Percentiles rank a stretch among this genome's conserved stretches.
Evolutionary conservation across 2,888 invertebrate genomes (phyloP).

Genomic region (Furcula furcula): DNA sequence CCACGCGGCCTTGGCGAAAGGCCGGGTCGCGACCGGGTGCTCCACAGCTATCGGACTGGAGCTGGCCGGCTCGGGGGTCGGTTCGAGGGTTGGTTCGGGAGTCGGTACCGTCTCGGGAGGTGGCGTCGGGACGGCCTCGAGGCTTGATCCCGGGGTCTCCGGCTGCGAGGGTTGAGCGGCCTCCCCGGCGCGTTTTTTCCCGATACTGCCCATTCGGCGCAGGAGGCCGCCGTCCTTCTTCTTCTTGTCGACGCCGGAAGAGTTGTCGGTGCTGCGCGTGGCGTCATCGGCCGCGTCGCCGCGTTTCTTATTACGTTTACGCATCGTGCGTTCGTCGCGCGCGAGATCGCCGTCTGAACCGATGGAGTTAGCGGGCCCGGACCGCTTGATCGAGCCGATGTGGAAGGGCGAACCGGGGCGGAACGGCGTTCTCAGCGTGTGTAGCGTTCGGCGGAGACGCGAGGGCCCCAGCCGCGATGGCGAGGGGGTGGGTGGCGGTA

Average conservation of each 20-base stretch:
- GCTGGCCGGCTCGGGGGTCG: slow-evolving; percentile 48
- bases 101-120: slow-evolving; percentile 15
- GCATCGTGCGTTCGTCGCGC: slow-evolving; percentile 76
- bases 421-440: slow-evolving; percentile 75
- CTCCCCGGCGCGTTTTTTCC: slow-evolving; percentile 56
- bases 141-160: slow-evolving; percentile 22
- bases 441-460: slow-evolving; percentile 73
- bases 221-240: slow-evolving; percentile 55
- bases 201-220: slow-evolving; percentile 69
- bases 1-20: slow-evolving; percentile 81
- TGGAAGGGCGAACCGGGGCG: slow-evolving; percentile 78
- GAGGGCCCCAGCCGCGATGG: slow-evolving; percentile 49
- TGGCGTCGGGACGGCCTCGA: slow-evolving; percentile 17
- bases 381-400: slow-evolving; percentile 71
- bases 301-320: slow-evolving; percentile 74
- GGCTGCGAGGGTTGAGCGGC: slow-evolving; percentile 37
- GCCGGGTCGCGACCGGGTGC: slow-evolving; percentile 76
- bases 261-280: slow-evolving; percentile 62
- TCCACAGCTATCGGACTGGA: slow-evolving; percentile 70
- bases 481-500: slow-evolving; percentile 48
- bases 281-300: slow-evolving; percentile 60
- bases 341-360: slow-evolving; percentile 75
- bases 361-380: slow-evolving; percentile 67
- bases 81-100: slow-evolving; percentile 14
- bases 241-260: slow-evolving; percentile 63